Evolutionary conservation across 2,113 vertebrate species (phyloP), one percentile per base, ranked within the genome.

Genomic region (Scalopus aquaticus): DNA sequence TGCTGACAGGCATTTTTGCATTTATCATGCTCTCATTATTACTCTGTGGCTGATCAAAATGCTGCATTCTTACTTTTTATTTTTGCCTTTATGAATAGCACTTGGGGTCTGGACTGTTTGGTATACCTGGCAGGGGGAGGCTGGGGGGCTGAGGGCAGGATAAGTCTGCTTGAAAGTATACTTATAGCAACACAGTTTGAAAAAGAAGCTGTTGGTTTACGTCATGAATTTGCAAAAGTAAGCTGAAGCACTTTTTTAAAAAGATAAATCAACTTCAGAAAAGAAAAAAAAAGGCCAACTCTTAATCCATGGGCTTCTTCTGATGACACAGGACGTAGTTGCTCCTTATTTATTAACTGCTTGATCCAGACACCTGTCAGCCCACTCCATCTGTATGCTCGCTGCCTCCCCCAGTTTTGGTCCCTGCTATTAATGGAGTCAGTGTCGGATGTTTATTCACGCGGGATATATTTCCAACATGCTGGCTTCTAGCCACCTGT

Each of bases 1-100:
- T 0, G 37, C 92, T 83, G 85, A 92, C 90, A 85, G 77, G 44
- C 60, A 3, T 90, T 76, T 96, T 90, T 69, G 85, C 96, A 65
- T 96, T 62, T 91, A n/a, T 96, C 89, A 58, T 9, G 49, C 54
- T 88, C 69, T 44, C 30, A 16, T 94, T 96, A 88, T 96, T 96
- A 94, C 95, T 95, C 69, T 89, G 79, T 58, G 79, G 84, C 95
- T 97, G 97, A 96, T 98, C 96, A 97, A 96, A 93, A 90, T 91
- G 90, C 84, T 20, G n/a, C 51, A 65, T 77, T 82, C 67, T 37
- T 64, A 24, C 82, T 60, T 88, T 58, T 81, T 30, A 70, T 32
- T 97, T 97, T 98, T 95, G 28, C 28, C 60, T 85, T 92, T n/a
- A 91, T 91, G 65, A 81, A 95, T 62, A 69, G 89, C 84, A 87